A percentile compares a stretch with the other conserved stretches of the same genome.
phyloP scores from a whole-genome alignment of 2,797 vertebrate species.

The Trachops cirrhosus region DNA sequence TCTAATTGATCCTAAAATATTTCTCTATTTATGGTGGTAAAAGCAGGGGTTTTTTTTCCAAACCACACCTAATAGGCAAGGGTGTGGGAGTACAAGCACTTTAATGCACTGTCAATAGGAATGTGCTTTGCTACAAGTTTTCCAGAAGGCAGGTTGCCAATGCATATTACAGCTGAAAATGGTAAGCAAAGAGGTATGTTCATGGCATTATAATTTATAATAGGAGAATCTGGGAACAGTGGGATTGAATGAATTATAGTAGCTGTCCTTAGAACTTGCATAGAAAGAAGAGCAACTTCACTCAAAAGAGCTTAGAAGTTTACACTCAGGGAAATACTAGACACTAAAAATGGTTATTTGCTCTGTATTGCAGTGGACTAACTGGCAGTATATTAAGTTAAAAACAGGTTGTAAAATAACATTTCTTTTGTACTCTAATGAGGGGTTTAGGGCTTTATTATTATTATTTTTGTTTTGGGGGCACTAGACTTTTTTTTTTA shows the following conservation, averaged over 20 bases:
- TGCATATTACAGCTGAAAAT: not conserved
- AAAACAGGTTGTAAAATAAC: not conserved
- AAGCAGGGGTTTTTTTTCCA: not conserved
- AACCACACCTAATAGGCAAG: not conserved
- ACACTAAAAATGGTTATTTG: not conserved
- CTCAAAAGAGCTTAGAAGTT: not conserved
- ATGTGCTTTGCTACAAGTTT: not conserved
- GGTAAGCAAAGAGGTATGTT: not conserved
- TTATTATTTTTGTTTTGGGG: not conserved
- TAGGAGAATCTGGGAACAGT: not conserved
- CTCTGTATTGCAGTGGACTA: not conserved
- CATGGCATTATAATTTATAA: not conserved
- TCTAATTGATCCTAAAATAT: not conserved
- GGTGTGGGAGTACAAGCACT: not conserved
- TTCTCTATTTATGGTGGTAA: constrained; percentile 16
- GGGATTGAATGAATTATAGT: not conserved
- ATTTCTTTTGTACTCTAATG: not conserved
- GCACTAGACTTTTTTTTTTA: not conserved
- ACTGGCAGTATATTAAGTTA: not conserved
- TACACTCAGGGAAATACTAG: not conserved
- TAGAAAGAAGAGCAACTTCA: not conserved
- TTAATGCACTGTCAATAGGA: not conserved
- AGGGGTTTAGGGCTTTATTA: not conserved
- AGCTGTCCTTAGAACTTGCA: not conserved
- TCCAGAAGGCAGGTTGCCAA: not conserved